phyloP scores from a whole-genome alignment of 2,888 invertebrate genomes.

The Ferdinandea cuprea region DNA sequence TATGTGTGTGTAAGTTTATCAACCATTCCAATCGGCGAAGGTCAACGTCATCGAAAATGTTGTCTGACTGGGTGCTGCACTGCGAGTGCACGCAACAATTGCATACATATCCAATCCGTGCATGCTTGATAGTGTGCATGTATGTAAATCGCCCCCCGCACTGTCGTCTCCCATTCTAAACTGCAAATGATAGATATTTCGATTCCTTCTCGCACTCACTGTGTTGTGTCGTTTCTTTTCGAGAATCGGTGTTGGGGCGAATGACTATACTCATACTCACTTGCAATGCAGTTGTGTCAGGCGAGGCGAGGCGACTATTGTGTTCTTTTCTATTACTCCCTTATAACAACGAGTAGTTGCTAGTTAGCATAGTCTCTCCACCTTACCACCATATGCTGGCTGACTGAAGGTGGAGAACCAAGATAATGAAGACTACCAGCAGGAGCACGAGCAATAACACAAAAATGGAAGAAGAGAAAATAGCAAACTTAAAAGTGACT shows the following conservation, averaged over 20 bases:
- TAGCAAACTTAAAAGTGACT: not conserved
- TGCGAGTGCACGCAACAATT: slow-evolving; percentile 59
- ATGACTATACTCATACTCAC: slow-evolving; percentile 40
- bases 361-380: slow-evolving; percentile 17
- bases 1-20: slow-evolving; percentile 36
- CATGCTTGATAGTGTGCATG: not conserved
- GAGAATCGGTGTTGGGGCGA: slow-evolving; percentile 23
- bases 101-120: too few relatives aligned
- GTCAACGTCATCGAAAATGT: slow-evolving; percentile 75
- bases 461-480: slow-evolving; percentile 14
- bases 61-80: slow-evolving; percentile 70
- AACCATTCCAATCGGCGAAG: slow-evolving; percentile 73
- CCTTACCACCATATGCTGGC: slow-evolving; percentile 48
- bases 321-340: slow-evolving; percentile 15
- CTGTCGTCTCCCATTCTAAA: slow-evolving; percentile 52
- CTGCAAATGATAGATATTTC: slow-evolving; percentile 19
- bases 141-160: not conserved
- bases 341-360: not conserved
- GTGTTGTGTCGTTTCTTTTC: slow-evolving; percentile 9
- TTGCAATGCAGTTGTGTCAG: slow-evolving; percentile 57
- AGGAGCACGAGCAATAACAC: slow-evolving; percentile 13
- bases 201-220: slow-evolving; percentile 44
- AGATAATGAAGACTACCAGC: slow-evolving; percentile 60
- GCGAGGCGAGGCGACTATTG: slow-evolving; percentile 4
- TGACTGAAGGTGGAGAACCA: slow-evolving; percentile 29